Evolutionary conservation across 2,888 invertebrate genomes (phyloP).

Genomic region (Neelides folsomi): DNA sequence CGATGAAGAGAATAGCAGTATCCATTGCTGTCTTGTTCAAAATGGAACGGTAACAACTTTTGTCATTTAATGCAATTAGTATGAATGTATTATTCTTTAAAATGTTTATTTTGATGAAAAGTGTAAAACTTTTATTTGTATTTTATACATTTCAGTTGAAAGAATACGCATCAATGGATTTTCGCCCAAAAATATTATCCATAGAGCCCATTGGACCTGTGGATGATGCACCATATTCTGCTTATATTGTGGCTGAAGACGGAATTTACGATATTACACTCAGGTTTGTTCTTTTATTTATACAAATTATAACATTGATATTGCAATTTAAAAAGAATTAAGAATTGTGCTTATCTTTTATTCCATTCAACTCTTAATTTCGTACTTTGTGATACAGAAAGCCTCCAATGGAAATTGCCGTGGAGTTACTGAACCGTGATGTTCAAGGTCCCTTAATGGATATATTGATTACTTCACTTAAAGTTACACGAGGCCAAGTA

Average conservation of each 20-base stretch:
- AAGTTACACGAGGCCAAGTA: conserved; percentile 26
- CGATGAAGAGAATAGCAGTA: conserved; percentile 18
- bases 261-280: conserved; percentile 24
- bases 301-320: no score
- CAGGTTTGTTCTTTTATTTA: conserved; percentile 8
- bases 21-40: conserved; percentile 22
- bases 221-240: conserved; percentile 22
- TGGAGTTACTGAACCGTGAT: conserved; percentile 24
- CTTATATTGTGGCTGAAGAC: conserved; percentile 25
- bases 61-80: no score
- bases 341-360: not conserved
- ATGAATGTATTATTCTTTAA: no score
- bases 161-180: conserved; percentile 27
- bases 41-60: conserved; percentile 25
- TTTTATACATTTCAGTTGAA: conserved; percentile 20
- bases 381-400: conserved; percentile 21
- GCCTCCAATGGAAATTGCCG: conserved; percentile 25
- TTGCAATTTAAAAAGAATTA: not conserved
- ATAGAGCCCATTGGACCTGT: conserved; percentile 22
- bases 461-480: conserved; percentile 26
- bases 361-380: not conserved
- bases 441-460: conserved; percentile 24
- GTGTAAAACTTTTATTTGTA: no score
- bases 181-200: conserved; percentile 17
- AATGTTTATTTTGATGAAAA: no score